A percentile compares a stretch with the other conserved stretches of the same genome.
Conservation (phyloP, 2,113 vertebrate genomes). For the Rafetus swinhoei region DNA sequence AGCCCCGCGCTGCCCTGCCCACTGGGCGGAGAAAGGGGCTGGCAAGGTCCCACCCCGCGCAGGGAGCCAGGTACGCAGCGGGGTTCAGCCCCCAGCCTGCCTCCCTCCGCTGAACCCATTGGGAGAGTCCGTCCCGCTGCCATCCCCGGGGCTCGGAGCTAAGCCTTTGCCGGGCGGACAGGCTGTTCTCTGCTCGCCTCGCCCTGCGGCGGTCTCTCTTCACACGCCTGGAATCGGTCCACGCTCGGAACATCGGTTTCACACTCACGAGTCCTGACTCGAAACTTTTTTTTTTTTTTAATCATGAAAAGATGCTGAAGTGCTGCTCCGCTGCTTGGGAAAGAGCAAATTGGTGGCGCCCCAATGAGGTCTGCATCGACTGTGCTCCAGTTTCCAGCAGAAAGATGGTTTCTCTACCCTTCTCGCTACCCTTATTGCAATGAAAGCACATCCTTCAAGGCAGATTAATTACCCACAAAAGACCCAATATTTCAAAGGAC, state of each 20-base stretch:
- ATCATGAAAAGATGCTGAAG: background rate
- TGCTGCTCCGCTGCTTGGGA: background rate
- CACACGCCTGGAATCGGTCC: background rate
- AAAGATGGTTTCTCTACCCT: background rate
- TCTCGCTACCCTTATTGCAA: background rate
- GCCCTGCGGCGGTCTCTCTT: background rate
- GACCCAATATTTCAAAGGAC: background rate
- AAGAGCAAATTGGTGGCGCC: background rate
- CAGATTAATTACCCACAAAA: background rate
- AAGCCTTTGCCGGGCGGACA: no score
- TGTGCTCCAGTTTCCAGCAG: background rate
- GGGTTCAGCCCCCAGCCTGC: no score
- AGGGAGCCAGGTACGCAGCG: no score
- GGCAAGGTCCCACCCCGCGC: no score
- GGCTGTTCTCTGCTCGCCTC: background rate
- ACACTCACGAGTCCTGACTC: background rate
- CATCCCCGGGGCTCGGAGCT: no score
- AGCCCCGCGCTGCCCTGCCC: no score
- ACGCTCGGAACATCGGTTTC: background rate
- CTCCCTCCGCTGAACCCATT: no score
- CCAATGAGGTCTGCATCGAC: background rate
- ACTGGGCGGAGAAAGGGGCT: no score
- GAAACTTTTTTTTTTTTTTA: background rate
- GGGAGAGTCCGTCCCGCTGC: no score
- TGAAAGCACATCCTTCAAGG: background rate